Evolutionary conservation across 2,888 invertebrate genomes (phyloP).

Genomic region (Capitulum mitella): DNA sequence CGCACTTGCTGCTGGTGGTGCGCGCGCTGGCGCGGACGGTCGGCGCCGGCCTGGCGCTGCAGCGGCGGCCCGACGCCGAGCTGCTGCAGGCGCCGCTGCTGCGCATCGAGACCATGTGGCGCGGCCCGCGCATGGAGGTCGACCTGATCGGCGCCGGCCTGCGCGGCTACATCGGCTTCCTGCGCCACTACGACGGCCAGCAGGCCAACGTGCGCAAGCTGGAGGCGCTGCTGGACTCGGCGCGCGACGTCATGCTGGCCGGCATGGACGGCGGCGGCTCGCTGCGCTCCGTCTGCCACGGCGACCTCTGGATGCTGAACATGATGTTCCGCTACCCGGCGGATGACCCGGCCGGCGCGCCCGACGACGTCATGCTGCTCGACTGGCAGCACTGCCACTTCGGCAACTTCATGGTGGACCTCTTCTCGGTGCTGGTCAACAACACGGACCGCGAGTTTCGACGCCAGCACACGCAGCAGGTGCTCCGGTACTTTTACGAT

Average conservation of each 20-base stretch:
- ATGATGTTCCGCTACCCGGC: constrained; percentile 22
- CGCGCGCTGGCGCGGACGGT: neutral
- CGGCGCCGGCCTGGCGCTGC: constrained; percentile 19
- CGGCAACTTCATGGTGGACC: constrained; percentile 21
- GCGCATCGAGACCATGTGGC: neutral
- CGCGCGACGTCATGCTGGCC: neutral
- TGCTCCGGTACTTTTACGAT: neutral
- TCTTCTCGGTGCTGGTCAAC: constrained; percentile 21
- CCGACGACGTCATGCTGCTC: constrained; percentile 6
- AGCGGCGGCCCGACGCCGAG: neutral
- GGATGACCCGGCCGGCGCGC: neutral
- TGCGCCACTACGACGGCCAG: neutral
- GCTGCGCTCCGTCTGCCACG: constrained; percentile 20
- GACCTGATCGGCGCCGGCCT: constrained; percentile 17
- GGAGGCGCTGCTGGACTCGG: neutral
- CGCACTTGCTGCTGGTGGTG: constrained; percentile 20
- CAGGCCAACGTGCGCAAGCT: neutral
- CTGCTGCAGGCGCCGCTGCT: neutral
- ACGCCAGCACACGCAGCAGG: neutral
- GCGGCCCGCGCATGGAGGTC: neutral
- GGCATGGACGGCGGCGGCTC: neutral
- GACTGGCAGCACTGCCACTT: constrained; percentile 26
- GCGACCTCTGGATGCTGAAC: constrained; percentile 24
- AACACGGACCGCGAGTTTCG: constrained; percentile 17
- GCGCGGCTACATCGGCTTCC: constrained; percentile 11